A percentile compares a stretch with the other conserved stretches of the same genome.
These are phyloP conservation scores for Cyanoliseus patagonus DNA, from an alignment of 2,113 vertebrate genomes.

Conservation along the genomic window DNA sequence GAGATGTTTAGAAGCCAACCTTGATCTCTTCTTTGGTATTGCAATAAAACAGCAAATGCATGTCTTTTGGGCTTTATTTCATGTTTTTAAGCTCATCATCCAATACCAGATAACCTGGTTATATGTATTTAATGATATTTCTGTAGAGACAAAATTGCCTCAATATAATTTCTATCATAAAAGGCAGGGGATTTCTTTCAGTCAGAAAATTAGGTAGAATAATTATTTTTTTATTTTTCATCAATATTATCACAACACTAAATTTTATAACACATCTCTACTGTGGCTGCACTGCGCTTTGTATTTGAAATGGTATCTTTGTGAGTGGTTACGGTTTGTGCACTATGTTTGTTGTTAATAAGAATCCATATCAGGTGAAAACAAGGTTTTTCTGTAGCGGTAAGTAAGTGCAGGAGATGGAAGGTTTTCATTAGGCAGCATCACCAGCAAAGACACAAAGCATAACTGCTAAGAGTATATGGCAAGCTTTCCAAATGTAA, in stretches of 20 bases:
- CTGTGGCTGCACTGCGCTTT: neutral
- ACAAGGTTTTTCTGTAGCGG: neutral
- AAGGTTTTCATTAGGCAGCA: no score
- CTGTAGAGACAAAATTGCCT: neutral
- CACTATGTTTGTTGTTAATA: neutral
- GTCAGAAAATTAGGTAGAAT: neutral
- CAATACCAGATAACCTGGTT: neutral
- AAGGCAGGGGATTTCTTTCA: neutral
- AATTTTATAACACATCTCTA: neutral
- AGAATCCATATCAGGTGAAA: neutral
- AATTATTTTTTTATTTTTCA: neutral
- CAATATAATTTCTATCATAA: neutral
- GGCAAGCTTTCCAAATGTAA: neutral
- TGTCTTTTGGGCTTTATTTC: neutral
- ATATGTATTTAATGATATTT: neutral
- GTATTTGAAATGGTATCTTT: neutral
- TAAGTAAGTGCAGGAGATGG: neutral
- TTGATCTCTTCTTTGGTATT: neutral
- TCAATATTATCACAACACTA: neutral
- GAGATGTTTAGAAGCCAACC: neutral
- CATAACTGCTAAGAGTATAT: neutral
- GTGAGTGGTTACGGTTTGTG: neutral
- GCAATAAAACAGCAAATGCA: accelerated
- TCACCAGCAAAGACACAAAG: neutral
- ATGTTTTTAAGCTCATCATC: neutral